Conservation (phyloP, 2,888 invertebrate species). For the Pinctada fucata region DNA sequence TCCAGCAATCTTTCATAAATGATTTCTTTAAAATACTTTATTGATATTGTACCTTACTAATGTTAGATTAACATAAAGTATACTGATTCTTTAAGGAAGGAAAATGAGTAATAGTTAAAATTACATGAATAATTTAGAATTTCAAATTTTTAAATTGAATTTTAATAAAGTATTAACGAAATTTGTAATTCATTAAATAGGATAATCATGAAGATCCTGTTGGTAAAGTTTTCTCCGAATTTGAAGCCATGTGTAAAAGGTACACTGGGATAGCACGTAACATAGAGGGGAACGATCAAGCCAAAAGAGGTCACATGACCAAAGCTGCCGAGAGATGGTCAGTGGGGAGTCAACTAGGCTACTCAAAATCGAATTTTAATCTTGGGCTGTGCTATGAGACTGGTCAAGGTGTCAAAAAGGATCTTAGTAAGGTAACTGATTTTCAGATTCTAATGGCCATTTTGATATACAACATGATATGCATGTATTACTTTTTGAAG, state of each 20-base stretch:
- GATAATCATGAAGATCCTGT: constrained; percentile 43
- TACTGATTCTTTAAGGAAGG: too few species aligned
- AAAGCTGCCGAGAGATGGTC: constrained; percentile 58
- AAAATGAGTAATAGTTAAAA: too few species aligned
- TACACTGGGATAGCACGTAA: constrained; percentile 60
- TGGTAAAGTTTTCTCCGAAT: constrained; percentile 59
- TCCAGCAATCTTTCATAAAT: too few species aligned
- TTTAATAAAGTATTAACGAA: too few species aligned
- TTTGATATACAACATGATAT: too few species aligned
- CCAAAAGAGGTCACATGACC: constrained; percentile 54
- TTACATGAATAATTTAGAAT: too few species aligned
- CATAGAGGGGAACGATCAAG: constrained; percentile 58
- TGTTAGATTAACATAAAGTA: too few species aligned
- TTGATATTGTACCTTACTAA: too few species aligned
- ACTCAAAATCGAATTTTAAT: constrained; percentile 81
- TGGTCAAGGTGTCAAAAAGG: constrained; percentile 82
- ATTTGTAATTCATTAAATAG: not conserved
- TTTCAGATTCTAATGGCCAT: too few species aligned
- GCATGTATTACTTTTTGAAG: too few species aligned
- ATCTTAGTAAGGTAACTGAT: constrained; percentile 79
- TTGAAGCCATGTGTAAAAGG: constrained; percentile 57
- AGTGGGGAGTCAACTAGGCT: constrained; percentile 73
- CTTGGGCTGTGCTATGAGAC: constrained; percentile 84
- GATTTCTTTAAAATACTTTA: too few species aligned
- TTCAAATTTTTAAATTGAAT: too few species aligned